Evolutionary conservation across 2,113 vertebrate genomes (phyloP).

Genomic region (Alosa alosa): DNA sequence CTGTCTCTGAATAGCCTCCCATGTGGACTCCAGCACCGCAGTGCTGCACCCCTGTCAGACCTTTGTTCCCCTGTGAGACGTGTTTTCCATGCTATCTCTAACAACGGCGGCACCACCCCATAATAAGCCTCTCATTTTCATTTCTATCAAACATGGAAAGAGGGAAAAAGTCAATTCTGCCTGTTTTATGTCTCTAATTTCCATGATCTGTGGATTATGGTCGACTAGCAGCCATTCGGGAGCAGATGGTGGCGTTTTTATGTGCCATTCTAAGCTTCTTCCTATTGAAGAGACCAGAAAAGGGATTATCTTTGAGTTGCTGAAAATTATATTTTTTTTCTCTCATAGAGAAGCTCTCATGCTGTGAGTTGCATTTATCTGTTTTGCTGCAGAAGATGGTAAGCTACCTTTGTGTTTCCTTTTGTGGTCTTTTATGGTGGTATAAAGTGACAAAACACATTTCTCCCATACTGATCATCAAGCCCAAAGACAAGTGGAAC

Average conservation of each 20-base stretch:
- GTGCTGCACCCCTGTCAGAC: constrained; percentile 33
- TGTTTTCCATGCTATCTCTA: constrained; percentile 33
- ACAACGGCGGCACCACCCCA: constrained; percentile 25
- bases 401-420: neutral
- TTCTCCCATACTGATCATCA: neutral
- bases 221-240: constrained; percentile 38
- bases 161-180: constrained; percentile 33
- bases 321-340: constrained; percentile 48
- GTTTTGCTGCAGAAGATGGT: constrained; percentile 30
- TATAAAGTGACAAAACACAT: neutral
- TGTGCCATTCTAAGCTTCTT: constrained; percentile 49
- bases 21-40: neutral
- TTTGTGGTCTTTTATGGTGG: constrained; percentile 5
- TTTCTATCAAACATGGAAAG: constrained; percentile 44
- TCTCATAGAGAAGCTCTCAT: constrained; percentile 22
- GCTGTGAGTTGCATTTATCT: constrained; percentile 29
- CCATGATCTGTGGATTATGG: constrained; percentile 55
- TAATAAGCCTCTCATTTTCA: constrained; percentile 49
- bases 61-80: constrained; percentile 11
- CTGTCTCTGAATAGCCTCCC: constrained; percentile 24
- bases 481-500: neutral
- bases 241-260: constrained; percentile 53
- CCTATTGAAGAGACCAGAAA: constrained; percentile 49
- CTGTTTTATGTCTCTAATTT: constrained; percentile 49
- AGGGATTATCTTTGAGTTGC: constrained; percentile 50